These are phyloP conservation scores for Drosophila kanekoi DNA, from an alignment of 2,888 invertebrate genomes.

Conservation along the genomic window DNA sequence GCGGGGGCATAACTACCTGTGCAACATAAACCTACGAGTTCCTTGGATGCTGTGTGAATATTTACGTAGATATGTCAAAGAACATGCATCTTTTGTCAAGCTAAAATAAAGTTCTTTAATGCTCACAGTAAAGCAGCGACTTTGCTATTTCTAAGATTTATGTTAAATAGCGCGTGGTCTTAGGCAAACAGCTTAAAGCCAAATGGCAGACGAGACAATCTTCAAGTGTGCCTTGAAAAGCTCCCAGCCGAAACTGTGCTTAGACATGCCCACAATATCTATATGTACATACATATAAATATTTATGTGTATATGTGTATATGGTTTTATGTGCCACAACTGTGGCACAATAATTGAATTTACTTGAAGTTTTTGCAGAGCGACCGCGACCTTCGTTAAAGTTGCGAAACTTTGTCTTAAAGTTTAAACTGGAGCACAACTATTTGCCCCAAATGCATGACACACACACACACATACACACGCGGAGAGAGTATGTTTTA, in stretches of 20 bases:
- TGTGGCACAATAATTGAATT: constrained; percentile 66
- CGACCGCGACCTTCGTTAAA: constrained; percentile 79
- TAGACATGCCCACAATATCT: not conserved
- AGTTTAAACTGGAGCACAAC: constrained; percentile 79
- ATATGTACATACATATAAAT: not conserved
- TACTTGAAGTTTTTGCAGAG: constrained; percentile 53
- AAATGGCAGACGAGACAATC: constrained; percentile 37
- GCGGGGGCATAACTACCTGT: too few relatives aligned
- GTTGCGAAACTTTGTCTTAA: constrained; percentile 76
- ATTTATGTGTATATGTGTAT: not conserved
- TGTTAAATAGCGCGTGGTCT: too few relatives aligned
- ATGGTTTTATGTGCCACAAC: constrained; percentile 25
- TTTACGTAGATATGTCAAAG: too few relatives aligned
- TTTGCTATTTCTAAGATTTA: too few relatives aligned
- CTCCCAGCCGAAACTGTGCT: too few relatives aligned
- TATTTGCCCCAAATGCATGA: constrained; percentile 78
- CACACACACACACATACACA: constrained; percentile 17
- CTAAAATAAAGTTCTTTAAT: too few relatives aligned
- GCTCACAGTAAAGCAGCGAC: too few relatives aligned
- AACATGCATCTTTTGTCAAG: too few relatives aligned
- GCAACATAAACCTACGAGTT: too few relatives aligned
- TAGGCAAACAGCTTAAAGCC: not conserved
- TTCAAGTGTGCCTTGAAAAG: constrained; percentile 18
- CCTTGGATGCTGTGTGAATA: too few relatives aligned
- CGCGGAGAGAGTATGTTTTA: not conserved